Conservation (phyloP, 2,113 vertebrate genomes). For the Pygathrix nemaeus region DNA sequence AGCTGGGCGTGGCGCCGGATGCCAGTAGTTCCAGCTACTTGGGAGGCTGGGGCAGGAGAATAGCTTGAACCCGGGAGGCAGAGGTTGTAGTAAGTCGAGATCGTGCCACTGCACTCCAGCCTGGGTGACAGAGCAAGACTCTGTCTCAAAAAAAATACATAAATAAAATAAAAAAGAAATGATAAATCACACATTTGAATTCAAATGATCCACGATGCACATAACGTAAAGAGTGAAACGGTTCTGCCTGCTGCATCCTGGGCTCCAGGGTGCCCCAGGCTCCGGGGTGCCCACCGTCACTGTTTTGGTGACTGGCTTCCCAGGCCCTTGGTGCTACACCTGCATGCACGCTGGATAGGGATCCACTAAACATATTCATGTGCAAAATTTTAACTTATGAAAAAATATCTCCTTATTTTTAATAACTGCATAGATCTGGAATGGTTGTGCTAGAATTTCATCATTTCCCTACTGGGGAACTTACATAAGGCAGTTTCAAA, state of each 20-base stretch:
- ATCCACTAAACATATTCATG: background rate
- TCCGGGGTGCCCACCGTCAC: too few relatives aligned
- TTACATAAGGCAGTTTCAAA: background rate
- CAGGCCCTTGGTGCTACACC: fast-evolving
- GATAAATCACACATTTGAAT: background rate
- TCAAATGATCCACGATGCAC: background rate
- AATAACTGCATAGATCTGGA: fast-evolving
- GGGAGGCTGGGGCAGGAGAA: too few relatives aligned
- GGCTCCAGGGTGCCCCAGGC: too few relatives aligned
- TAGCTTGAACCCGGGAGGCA: too few relatives aligned
- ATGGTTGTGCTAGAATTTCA: fast-evolving
- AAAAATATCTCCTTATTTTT: background rate
- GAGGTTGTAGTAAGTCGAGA: too few relatives aligned
- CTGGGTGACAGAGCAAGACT: too few relatives aligned
- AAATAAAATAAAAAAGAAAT: too few relatives aligned
- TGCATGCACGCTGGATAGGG: fast-evolving
- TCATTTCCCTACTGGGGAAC: background rate
- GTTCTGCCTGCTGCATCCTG: background rate
- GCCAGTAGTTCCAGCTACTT: too few relatives aligned
- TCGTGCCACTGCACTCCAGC: too few relatives aligned
- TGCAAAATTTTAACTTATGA: background rate
- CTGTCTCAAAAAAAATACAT: too few relatives aligned
- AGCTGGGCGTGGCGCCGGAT: fast-evolving
- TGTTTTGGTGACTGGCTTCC: background rate
- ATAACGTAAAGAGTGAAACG: background rate